Conservation (phyloP, 2,888 invertebrate genomes). For the Melangyna quadrimaculata region DNA sequence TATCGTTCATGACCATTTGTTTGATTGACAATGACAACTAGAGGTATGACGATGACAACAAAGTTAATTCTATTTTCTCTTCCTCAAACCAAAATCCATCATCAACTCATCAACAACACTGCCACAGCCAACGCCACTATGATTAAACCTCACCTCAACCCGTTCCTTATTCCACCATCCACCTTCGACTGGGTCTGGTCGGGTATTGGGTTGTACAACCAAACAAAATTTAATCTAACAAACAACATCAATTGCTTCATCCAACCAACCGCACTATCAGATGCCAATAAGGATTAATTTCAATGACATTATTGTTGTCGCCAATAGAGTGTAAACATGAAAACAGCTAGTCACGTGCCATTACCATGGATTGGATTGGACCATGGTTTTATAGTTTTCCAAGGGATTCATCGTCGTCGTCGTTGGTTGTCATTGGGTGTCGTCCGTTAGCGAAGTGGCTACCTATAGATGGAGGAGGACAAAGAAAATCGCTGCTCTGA, state of each 20-base stretch:
- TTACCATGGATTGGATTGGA: slow-evolving; percentile 44
- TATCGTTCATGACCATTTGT: not conserved
- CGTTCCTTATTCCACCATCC: not conserved
- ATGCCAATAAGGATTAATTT: slow-evolving; percentile 56
- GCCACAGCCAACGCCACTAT: not conserved
- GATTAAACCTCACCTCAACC: not conserved
- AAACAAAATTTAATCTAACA: slow-evolving; percentile 45
- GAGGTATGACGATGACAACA: not conserved
- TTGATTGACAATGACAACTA: not conserved
- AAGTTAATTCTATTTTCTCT: not conserved
- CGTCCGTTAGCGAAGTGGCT: not conserved
- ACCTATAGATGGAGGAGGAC: not conserved
- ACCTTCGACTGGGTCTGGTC: too few species aligned
- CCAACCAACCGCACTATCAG: slow-evolving; percentile 34
- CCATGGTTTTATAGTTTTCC: not conserved
- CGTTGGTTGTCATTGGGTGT: not conserved
- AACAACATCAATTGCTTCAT: slow-evolving; percentile 60
- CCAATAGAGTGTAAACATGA: slow-evolving; percentile 57
- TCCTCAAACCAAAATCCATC: not conserved
- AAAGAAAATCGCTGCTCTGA: not conserved
- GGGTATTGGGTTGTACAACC: not conserved
- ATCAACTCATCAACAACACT: not conserved
- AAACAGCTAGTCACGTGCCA: slow-evolving; percentile 63
- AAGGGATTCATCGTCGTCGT: not conserved
- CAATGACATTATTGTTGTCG: slow-evolving; percentile 61